These are phyloP conservation scores for Eubucco bourcierii DNA, from an alignment of 2,113 vertebrate species.

Conservation along the genomic window DNA sequence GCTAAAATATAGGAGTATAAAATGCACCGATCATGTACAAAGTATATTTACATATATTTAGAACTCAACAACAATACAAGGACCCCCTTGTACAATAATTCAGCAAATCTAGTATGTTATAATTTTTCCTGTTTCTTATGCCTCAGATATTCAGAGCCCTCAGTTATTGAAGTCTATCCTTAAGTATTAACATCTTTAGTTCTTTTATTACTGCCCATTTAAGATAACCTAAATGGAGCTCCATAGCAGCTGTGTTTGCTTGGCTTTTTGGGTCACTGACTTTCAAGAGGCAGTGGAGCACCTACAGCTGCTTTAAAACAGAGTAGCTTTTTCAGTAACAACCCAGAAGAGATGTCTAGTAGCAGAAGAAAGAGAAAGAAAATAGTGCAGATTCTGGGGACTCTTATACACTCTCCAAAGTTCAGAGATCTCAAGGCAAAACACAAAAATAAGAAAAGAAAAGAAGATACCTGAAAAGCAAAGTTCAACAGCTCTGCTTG, in stretches of 20 bases:
- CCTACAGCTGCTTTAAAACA: neutral
- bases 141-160: neutral
- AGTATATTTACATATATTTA: too few species aligned
- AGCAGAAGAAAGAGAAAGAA: conserved; percentile 13
- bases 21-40: too few species aligned
- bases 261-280: neutral
- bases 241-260: neutral
- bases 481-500: conserved; percentile 50
- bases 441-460: conserved; percentile 8
- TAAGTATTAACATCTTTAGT: neutral
- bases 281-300: neutral
- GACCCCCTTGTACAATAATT: too few species aligned
- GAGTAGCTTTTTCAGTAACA: neutral
- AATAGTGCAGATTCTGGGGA: conserved; percentile 13
- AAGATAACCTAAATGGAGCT: neutral
- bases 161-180: neutral
- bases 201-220: neutral
- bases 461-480: conserved; percentile 6
- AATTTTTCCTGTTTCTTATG: neutral
- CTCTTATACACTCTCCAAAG: neutral
- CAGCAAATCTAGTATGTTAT: neutral
- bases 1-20: too few species aligned
- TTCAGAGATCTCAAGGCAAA: conserved; percentile 46
- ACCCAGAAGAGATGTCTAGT: neutral
- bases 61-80: too few species aligned